These are phyloP conservation scores for Rhinoderma darwinii DNA, from an alignment of 2,113 vertebrate genomes.

Conservation along the genomic window DNA sequence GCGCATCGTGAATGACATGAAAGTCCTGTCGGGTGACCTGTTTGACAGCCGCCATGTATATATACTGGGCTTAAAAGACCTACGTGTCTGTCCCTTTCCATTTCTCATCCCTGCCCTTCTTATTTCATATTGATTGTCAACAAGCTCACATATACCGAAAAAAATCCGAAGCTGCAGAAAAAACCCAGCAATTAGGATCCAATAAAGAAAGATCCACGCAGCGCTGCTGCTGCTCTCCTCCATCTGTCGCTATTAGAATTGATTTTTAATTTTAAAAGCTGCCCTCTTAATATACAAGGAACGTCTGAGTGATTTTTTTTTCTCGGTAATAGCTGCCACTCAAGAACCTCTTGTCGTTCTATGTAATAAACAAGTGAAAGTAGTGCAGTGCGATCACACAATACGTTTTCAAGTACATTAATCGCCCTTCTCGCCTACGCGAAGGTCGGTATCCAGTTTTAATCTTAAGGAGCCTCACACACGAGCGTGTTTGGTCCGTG, in stretches of 20 bases:
- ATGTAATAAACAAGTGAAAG: not conserved
- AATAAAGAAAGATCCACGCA: not conserved
- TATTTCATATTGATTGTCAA: not conserved
- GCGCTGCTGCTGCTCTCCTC: not conserved
- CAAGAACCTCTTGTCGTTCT: not conserved
- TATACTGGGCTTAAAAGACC: not conserved
- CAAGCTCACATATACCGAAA: not conserved
- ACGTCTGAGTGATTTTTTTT: not conserved
- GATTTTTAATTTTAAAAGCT: not conserved
- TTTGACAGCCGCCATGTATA: not conserved
- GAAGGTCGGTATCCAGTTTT: too few relatives aligned
- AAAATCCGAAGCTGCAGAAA: not conserved
- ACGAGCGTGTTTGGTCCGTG: too few relatives aligned
- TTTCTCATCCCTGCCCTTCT: too few relatives aligned
- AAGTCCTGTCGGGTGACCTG: not conserved
- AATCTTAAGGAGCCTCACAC: too few relatives aligned
- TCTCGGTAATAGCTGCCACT: not conserved
- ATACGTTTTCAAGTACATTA: too few relatives aligned
- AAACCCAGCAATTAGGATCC: not conserved
- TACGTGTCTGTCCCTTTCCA: not conserved
- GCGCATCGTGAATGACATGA: not conserved
- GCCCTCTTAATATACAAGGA: not conserved
- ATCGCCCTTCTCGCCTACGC: too few relatives aligned
- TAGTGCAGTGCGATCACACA: too few relatives aligned
- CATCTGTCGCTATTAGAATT: not conserved